A percentile compares a stretch with the other conserved stretches of the same genome.
Conservation (phyloP, 1,140 invertebrate genomes). For the Penaeus vannamei region DNA sequence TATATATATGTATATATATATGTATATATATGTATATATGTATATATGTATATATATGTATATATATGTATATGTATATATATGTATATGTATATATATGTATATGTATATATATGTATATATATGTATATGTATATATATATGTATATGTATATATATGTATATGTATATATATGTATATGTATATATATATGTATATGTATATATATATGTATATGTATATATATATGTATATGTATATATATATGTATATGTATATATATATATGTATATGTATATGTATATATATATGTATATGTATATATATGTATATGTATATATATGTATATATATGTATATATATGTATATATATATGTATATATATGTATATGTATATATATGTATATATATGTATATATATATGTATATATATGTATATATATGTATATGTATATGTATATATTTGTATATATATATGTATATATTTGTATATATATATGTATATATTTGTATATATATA, state of each 20-base stretch:
- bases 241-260: background rate
- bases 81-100: background rate
- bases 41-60: background rate
- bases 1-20: too few species aligned
- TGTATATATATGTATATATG: background rate
- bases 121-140: too few species aligned
- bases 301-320: background rate
- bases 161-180: background rate
- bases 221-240: background rate
- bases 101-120: too few species aligned
- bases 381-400: background rate
- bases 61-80: background rate
- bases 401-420: background rate
- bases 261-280: too few species aligned
- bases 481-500: background rate
- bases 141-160: background rate
- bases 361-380: too few species aligned
- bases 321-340: background rate
- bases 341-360: too few species aligned
- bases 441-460: background rate
- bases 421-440: background rate
- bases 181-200: background rate
- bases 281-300: too few species aligned
- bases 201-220: background rate
- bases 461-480: background rate